Evolutionary conservation across 2,113 vertebrate genomes (phyloP), one percentile per base, ranked within the genome.

Genomic region (Bubo blakistoni): DNA sequence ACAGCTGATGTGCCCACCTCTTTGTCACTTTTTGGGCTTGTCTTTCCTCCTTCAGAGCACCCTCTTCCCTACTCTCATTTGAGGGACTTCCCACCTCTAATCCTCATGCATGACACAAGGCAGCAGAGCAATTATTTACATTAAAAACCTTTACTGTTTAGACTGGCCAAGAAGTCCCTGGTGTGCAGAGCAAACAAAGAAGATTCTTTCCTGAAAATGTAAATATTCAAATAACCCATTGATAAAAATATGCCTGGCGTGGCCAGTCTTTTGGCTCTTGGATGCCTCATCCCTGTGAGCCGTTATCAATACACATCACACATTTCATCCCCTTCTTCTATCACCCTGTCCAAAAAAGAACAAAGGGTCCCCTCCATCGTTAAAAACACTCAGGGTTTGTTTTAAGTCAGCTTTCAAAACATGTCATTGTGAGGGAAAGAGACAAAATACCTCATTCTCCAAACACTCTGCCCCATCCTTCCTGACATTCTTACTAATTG

Each of bases 111-210:
- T 71, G 83, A 93, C 69, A 89, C 80, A 93, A 96, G 57, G 52
- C 94, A 94, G 76, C 52, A 81, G 57, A 88, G 27, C 61, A 91
- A 79, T 84, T 84, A 93, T 90, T 96, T 94, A 96, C 44, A 46
- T 89, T 96, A 94, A 90, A 78, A 92, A 92, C 80, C 69, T 81
- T 81, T 84, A 69, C 69, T 91, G 95, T 96, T 97, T 94, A 93
- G 88, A 76, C 88, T 96, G 88, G 61, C 61, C 83, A 89, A 88
- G 63, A 91, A 84, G 77, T 40, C 69, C 27, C 77, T 72, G 83
- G 49, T 93, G 86, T 69, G 61, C 36, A 55, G 71, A 90, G 59
- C 85, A 94, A 94, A 84, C 44, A 83, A 93, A 92, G 61, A 95
- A 86, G 81, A 87, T 70, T 89, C 81, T 86, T 87, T 69, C 54